Evolutionary conservation across 2,888 invertebrate genomes (phyloP), one percentile per base, ranked within the genome.

Genomic region (Metopia argyrocephala): DNA sequence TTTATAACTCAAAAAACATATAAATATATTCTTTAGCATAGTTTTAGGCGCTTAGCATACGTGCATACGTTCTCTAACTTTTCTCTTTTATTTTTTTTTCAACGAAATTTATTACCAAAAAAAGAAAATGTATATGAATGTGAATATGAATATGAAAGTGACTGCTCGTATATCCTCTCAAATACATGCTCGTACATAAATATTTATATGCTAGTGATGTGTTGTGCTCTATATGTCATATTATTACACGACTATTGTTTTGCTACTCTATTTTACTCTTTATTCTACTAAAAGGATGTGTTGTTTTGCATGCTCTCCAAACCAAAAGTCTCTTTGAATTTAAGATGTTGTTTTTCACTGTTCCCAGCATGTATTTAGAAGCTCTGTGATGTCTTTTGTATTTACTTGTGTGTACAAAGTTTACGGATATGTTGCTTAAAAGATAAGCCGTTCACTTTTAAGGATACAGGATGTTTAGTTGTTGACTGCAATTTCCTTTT

Each of bases 21-120:
- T 18, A 48, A 23, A 69, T n/a, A 69, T 45, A 75, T 64, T 64
- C 48, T 62, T 56, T 28, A 28, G 71, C 76, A 83, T 78, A 79
- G 75, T 82, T 82, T 75, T 71, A 48, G 74, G 59, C 74, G 81
- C 81, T 73, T 54, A 70, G 62, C 64, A 59, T 69, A 65, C 59
- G 45, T 74, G 31, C 38, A n/a, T 38, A 25, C 23, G 25, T 57
- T 20, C 12, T 28, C 25, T 45, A 57, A 18, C 21, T 15, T 9
- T n/a, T 18, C 25, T 23, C 23, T n/a, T 45, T 25, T 12, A 15
- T 5, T 28, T 50, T 18, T 4, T 27, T 12, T n/a, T 28, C 20
- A 46, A 21, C n/a, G 50, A 9, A n/a, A 27, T 38, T 20, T 45
- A 56, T n/a, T 18, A 25, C 21, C 20, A 56, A 23, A n/a, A n/a